Evolutionary conservation across 1,140 invertebrate species (phyloP).

Genomic region (Nasonia vitripennis): DNA sequence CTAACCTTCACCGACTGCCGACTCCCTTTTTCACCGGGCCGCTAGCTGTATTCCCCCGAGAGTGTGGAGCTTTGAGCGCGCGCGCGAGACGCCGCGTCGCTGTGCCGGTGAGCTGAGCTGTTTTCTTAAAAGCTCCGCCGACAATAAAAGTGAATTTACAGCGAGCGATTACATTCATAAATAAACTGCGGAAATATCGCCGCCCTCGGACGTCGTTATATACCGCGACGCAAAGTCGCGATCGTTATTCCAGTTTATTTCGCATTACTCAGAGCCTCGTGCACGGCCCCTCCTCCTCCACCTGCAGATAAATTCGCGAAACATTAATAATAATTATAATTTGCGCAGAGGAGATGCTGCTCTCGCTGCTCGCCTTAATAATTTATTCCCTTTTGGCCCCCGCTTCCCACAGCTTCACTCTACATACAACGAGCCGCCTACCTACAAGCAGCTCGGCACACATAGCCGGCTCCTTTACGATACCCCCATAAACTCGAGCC

Average conservation of each 20-base stretch:
- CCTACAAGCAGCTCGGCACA: background rate
- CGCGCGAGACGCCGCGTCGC: background rate
- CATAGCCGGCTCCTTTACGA: conserved; percentile 35
- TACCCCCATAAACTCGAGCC: conserved; percentile 40
- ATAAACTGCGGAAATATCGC: conserved; percentile 41
- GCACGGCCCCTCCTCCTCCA: background rate
- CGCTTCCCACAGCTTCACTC: background rate
- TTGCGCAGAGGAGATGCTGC: conserved; percentile 4
- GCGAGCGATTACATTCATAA: conserved; percentile 47
- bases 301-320: conserved; percentile 40
- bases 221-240: conserved; percentile 39
- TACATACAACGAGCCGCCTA: background rate
- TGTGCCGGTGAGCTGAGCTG: conserved; percentile 25
- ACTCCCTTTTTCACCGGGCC: background rate
- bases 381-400: conserved; percentile 46
- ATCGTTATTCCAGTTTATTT: conserved; percentile 51
- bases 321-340: conserved; percentile 53
- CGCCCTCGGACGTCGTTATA: background rate
- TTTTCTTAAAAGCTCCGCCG: conserved; percentile 51
- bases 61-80: background rate
- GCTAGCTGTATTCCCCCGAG: background rate
- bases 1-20: background rate
- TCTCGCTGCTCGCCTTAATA: conserved; percentile 21
- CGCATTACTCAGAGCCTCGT: conserved; percentile 25
- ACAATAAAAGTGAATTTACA: conserved; percentile 49